phyloP scores from a whole-genome alignment of 2,888 invertebrate species.

The Cataglyphis rosenhaueri region DNA sequence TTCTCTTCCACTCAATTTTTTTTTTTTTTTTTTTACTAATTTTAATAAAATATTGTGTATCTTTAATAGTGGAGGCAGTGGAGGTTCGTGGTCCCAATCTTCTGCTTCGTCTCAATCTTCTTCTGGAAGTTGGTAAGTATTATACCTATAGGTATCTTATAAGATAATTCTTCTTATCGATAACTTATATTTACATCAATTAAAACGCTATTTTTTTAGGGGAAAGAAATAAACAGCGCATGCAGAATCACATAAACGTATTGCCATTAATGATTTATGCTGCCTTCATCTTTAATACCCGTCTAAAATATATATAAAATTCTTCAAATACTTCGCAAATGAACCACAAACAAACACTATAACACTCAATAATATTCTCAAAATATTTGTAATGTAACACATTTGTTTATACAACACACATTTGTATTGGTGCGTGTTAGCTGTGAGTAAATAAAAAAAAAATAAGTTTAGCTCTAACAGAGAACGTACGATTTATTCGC shows the following conservation, averaged over 20 bases:
- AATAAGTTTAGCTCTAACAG: slow-evolving; percentile 60
- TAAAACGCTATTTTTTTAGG: slow-evolving; percentile 33
- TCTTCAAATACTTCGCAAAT: background rate
- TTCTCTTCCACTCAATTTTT: too few species aligned
- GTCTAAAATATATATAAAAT: background rate
- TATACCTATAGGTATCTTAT: background rate
- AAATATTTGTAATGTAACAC: slow-evolving; percentile 30
- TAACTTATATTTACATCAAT: background rate
- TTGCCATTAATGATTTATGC: slow-evolving; percentile 46
- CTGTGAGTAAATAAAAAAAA: slow-evolving; percentile 54
- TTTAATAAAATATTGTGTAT: background rate
- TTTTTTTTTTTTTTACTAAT: background rate
- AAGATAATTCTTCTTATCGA: slow-evolving; percentile 20
- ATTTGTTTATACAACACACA: slow-evolving; percentile 50
- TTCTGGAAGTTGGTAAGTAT: slow-evolving; percentile 66
- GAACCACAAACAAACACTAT: background rate
- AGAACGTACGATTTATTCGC: slow-evolving; percentile 35
- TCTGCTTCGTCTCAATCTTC: slow-evolving; percentile 75
- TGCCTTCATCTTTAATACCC: slow-evolving; percentile 36
- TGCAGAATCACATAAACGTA: background rate
- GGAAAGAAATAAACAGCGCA: slow-evolving; percentile 20
- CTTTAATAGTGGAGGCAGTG: slow-evolving; percentile 64
- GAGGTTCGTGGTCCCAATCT: slow-evolving; percentile 71
- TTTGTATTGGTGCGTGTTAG: slow-evolving; percentile 4
- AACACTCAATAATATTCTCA: slow-evolving; percentile 23